Evolutionary conservation across 2,888 invertebrate genomes (phyloP).

Genomic region (Drosophila sordidula): DNA sequence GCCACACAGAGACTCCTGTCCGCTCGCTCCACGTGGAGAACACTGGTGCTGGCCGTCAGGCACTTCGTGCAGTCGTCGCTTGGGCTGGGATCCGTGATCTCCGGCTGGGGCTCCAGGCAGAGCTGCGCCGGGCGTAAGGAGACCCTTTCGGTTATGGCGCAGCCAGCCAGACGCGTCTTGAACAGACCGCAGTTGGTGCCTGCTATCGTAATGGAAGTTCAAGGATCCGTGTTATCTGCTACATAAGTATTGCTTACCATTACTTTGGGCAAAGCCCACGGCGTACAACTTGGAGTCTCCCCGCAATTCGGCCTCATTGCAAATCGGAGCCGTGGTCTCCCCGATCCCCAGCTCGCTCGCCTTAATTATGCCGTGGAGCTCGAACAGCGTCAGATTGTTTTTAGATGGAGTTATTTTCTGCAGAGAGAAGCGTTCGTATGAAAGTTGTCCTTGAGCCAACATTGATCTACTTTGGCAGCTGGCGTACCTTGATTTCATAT

Average conservation of each 20-base stretch:
- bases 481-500: not conserved
- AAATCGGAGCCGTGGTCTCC: not conserved
- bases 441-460: no score
- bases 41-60: conserved; percentile 37
- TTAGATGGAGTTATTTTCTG: accelerated
- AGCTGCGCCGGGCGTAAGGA: conserved; percentile 1
- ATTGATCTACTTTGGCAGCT: no score
- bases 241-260: not conserved
- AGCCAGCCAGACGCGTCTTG: not conserved
- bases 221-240: no score
- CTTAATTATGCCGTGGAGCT: not conserved
- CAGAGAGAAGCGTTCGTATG: no score
- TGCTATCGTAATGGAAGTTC: not conserved
- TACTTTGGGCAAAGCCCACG: conserved; percentile 23
- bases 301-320: not conserved
- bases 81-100: accelerated
- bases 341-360: accelerated
- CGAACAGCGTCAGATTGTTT: conserved; percentile 7
- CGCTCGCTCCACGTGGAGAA: conserved; percentile 35
- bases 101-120: conserved; percentile 17
- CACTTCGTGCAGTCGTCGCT: conserved; percentile 23
- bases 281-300: not conserved
- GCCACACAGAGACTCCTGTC: conserved; percentile 42
- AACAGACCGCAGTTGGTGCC: conserved; percentile 21
- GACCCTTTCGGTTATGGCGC: not conserved